Evolutionary conservation across 2,113 vertebrate species (phyloP).

Genomic region (Oxyruncus cristatus): DNA sequence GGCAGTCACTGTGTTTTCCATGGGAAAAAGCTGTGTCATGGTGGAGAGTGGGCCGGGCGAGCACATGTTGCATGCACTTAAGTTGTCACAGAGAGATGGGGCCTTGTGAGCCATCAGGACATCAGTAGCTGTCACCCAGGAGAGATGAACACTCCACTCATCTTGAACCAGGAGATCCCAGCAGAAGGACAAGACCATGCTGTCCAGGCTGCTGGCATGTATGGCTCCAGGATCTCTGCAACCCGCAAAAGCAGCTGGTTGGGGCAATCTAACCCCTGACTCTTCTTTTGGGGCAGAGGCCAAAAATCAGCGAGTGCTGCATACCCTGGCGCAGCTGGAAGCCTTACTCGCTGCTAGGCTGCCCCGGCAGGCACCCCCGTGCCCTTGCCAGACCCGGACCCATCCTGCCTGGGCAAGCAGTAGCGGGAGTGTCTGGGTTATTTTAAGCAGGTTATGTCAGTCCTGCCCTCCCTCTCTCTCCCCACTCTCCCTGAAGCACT

Average conservation of each 20-base stretch:
- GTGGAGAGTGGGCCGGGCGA: fast-evolving
- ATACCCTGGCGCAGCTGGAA: neutral
- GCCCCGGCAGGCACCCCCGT: fast-evolving
- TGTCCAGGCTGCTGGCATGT: fast-evolving
- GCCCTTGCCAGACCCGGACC: fast-evolving
- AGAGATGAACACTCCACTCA: neutral
- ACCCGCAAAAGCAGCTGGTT: neutral
- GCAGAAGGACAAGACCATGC: neutral
- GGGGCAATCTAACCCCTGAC: neutral
- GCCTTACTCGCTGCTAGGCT: fast-evolving
- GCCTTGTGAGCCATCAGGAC: fast-evolving
- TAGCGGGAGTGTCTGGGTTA: neutral
- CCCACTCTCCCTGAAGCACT: neutral
- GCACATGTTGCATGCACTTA: neutral
- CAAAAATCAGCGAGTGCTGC: fast-evolving
- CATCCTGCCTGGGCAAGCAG: neutral
- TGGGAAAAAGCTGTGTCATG: neutral
- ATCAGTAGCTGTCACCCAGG: neutral
- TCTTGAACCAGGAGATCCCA: neutral
- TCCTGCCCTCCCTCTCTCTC: neutral
- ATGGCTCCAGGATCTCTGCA: neutral
- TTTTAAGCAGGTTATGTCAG: constrained; percentile 49
- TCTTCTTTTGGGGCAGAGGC: neutral
- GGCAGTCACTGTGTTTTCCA: neutral
- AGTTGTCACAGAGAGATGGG: neutral